Evolutionary conservation across 2,888 invertebrate species (phyloP), one percentile per base, ranked within the genome.

Genomic region (Drosophila anomalata): DNA sequence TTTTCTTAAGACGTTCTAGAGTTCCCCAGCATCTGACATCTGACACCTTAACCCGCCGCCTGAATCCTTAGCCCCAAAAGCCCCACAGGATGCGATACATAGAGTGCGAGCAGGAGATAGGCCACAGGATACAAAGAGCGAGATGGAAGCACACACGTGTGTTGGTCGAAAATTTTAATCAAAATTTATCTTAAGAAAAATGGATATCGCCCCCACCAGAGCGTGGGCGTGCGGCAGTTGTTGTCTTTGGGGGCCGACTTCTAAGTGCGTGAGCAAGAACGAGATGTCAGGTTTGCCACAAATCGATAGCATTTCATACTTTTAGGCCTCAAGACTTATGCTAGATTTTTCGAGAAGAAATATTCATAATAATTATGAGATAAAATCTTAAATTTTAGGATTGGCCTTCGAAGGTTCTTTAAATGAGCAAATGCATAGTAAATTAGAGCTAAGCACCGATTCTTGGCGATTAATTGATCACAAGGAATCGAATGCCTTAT

Each of bases 111-210:
- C 36, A 41, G 56, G 72, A 67, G 67, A 46, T 46, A 31, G 14
- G 44, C 22, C 44, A 22, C 12, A 44, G 36, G 44, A 29, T 29
- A 24, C n/a, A 9, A 20, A n/a, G 48, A 56, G 69, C 5, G 70
- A 55, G 66, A 66, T 31, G 24, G 36, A 59, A 31, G 50, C 41
- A 12, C 71, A 72, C 59, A 65, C 60, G 70, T 81, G 50, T 59
- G 53, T 65, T 81, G 75, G 74, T 69, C 75, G 54, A 73, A 86
- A 77, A 79, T 76, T 83, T 79, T 88, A 86, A 88, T 88, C 84
- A 86, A 83, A 86, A 74, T 63, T 83, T 76, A 74, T 83, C 83
- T 83, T 83, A 87, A 83, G 88, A 83, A 83, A 83, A 83, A 83
- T 83, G 76, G 58, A 76, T 72, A 56, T 58, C 47, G 44, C 44